Evolutionary conservation across 1,140 invertebrate species (phyloP), one percentile per base, ranked within the genome.

Genomic region (Pseudomyrmex dendroicus): DNA sequence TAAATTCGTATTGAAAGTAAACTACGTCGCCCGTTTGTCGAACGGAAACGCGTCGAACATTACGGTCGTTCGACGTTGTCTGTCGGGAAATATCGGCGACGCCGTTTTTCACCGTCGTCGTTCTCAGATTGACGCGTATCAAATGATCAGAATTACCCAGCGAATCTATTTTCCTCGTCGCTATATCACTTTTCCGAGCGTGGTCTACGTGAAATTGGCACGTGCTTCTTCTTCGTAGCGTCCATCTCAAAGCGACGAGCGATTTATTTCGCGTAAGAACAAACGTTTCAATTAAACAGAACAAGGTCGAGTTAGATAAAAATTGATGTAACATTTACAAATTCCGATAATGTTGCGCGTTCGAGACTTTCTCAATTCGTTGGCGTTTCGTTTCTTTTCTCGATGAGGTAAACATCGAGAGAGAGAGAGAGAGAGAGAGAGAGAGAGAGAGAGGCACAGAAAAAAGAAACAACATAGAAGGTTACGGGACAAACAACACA

Each of bases 71-170:
- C 59, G 35, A 35, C 35, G 59, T 63, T 72, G 48, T 17, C 59
- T 57, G 20, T 25, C 59, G 61, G 50, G 7, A 82, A 82, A 73
- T 63, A 63, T 82, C 68, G 59, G 17, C 52, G 52, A 73, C 50
- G 35, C n/a, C 59, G 44, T 73, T 82, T 73, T 46, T 72, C 44
- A 73, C 48, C 59, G 25, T 82, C 59, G 25, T 82, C 59, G 61
- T 12, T 52, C 50, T 77, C 57, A 57, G n/a, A 7, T 77, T 67
- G 62, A 67, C 5, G 52, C 13, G 50, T 46, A 56, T 56, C 74
- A n/a, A n/a, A 77, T 77, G 74, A 67, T 67, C 17, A 15, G 17
- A 77, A 57, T 77, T 56, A 56, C n/a, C 20, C 8, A 52, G 35
- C 35, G 3, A 63, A 67, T 67, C 13, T 7, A 15, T 35, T 35